Conservation (phyloP, 2,113 vertebrate species). For the Syngnathoides biaculeatus region DNA sequence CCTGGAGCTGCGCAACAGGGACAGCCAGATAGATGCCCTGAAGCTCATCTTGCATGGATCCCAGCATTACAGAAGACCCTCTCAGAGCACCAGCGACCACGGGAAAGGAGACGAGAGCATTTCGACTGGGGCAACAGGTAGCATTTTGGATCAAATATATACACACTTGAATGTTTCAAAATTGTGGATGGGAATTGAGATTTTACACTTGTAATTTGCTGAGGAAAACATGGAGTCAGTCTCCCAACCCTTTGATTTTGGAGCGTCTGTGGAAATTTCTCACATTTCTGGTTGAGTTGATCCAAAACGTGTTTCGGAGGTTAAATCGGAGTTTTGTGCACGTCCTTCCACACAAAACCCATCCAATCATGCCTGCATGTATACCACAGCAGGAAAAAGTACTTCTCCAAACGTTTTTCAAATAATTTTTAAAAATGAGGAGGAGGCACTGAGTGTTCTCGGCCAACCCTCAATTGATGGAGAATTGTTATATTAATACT, state of each 20-base stretch:
- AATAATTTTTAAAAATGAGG: too few species aligned
- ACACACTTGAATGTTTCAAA: background rate
- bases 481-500: background rate
- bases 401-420: too few species aligned
- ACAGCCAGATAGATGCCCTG: slow-evolving; percentile 80
- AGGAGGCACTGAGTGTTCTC: background rate
- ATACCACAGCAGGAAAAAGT: too few species aligned
- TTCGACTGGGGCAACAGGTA: slow-evolving; percentile 42
- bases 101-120: slow-evolving; percentile 54
- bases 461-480: background rate
- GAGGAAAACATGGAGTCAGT: too few species aligned
- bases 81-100: slow-evolving; percentile 60
- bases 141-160: background rate
- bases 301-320: too few species aligned
- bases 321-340: too few species aligned
- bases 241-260: too few species aligned
- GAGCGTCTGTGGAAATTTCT: too few species aligned
- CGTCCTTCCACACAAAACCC: too few species aligned
- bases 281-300: too few species aligned
- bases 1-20: slow-evolving; percentile 77
- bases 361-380: too few species aligned
- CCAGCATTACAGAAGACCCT: slow-evolving; percentile 43
- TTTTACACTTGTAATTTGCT: background rate
- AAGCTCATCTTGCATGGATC: slow-evolving; percentile 74
- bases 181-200: background rate